These are phyloP conservation scores for Tigriopus californicus DNA, from an alignment of 2,888 invertebrate species.

Conservation along the genomic window DNA sequence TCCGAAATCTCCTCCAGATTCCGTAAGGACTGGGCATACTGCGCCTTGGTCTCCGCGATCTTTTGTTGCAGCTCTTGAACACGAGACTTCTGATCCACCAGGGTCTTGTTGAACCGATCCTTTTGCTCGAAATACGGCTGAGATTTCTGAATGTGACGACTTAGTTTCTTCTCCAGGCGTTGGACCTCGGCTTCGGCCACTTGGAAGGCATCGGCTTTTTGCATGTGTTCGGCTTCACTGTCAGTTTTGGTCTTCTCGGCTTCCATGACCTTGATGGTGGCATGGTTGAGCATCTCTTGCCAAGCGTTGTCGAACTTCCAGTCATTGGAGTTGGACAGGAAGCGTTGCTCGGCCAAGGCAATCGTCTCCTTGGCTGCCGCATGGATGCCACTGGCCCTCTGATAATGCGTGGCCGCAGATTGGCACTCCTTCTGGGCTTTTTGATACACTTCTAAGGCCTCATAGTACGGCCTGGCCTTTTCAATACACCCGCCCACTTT, in stretches of 20 bases:
- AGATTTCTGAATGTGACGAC: slow-evolving; percentile 62
- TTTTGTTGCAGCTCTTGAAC: slow-evolving; percentile 59
- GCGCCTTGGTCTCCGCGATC: slow-evolving; percentile 49
- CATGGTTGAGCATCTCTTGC: slow-evolving; percentile 94
- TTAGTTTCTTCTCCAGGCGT: slow-evolving; percentile 58
- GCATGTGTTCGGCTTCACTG: slow-evolving; percentile 69
- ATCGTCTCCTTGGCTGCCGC: slow-evolving; percentile 86
- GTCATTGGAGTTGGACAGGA: slow-evolving; percentile 30
- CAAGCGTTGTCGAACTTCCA: slow-evolving; percentile 87
- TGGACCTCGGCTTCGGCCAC: slow-evolving; percentile 40
- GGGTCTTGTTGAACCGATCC: slow-evolving; percentile 60
- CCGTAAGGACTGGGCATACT: slow-evolving; percentile 61
- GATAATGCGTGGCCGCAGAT: slow-evolving; percentile 71
- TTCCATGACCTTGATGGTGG: slow-evolving; percentile 80
- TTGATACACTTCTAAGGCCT: slow-evolving; percentile 54
- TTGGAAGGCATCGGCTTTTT: slow-evolving; percentile 49
- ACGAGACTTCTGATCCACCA: slow-evolving; percentile 63
- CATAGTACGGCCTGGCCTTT: slow-evolving; percentile 72
- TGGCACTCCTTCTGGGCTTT: slow-evolving; percentile 69
- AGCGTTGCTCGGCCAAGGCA: slow-evolving; percentile 66
- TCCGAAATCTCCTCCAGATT: slow-evolving; percentile 76
- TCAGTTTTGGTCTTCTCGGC: slow-evolving; percentile 76
- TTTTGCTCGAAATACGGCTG: slow-evolving; percentile 69
- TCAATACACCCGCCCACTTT: slow-evolving; percentile 70
- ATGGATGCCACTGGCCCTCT: slow-evolving; percentile 56